phyloP scores from a whole-genome alignment of 92 coral and sea anemone species.

The Epizoanthus rinbou region DNA sequence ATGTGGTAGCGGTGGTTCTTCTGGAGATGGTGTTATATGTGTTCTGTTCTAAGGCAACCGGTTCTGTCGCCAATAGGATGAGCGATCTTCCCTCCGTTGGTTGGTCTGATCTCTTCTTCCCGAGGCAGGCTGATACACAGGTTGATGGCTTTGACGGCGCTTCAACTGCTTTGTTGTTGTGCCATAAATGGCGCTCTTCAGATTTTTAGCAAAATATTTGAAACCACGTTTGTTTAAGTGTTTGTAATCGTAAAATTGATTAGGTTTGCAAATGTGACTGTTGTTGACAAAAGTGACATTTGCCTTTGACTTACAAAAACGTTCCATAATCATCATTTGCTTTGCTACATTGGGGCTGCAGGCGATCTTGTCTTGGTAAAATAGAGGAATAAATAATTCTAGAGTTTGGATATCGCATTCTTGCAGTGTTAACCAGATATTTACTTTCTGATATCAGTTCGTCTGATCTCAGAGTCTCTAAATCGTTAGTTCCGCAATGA shows the following conservation, averaged over 20 bases:
- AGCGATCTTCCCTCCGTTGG: no score
- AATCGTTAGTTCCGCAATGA: slow-evolving; percentile 53
- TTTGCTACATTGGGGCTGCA: slow-evolving; percentile 4
- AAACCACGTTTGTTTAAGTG: slow-evolving; percentile 46
- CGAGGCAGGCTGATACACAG: no score
- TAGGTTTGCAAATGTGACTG: slow-evolving; percentile 29
- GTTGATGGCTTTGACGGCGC: background rate
- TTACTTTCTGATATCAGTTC: slow-evolving; percentile 27
- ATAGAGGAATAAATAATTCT: slow-evolving; percentile 42
- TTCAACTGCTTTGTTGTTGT: slow-evolving; percentile 31
- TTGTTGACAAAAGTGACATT: slow-evolving; percentile 29
- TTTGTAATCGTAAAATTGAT: slow-evolving; percentile 33
- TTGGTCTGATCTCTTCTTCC: no score
- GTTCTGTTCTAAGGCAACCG: no score
- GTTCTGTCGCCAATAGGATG: no score
- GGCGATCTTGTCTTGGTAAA: slow-evolving; percentile 36
- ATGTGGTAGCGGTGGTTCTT: no score
- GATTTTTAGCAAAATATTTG: slow-evolving; percentile 47
- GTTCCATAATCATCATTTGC: slow-evolving; percentile 30
- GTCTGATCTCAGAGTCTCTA: slow-evolving; percentile 30
- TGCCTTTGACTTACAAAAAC: slow-evolving; percentile 5
- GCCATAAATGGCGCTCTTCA: slow-evolving; percentile 43
- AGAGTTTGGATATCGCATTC: slow-evolving; percentile 25
- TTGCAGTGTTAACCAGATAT: slow-evolving; percentile 2
- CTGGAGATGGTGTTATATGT: no score